Evolutionary conservation across 1,140 invertebrate genomes (phyloP), one percentile per base, ranked within the genome.

Genomic region (Thaumetopoea pityocampa): DNA sequence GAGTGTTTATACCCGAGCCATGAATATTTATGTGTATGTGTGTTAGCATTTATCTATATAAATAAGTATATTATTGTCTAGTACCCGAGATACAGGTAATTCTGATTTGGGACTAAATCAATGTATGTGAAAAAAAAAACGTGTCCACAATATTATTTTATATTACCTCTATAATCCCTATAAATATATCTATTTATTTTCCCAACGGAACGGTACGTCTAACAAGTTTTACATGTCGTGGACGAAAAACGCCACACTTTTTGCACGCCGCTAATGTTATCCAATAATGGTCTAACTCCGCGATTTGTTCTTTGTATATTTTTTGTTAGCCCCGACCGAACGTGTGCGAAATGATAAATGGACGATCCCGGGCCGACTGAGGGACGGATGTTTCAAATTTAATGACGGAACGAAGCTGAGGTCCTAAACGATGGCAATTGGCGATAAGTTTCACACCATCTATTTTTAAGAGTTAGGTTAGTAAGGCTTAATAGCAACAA

Each of bases 261-360:
- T 29, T 1, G 12, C 2, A 8, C 26, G 15, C n/a, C 36, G 10
- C 24, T 20, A 38, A 38, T 38, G 17, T 8, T 20, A 20, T 38
- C 26, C 36, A 38, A 38, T 38, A 29, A 38, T 20, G 26, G 28
- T 29, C 36, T 28, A 12, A 28, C 10, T 14, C 24, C 16, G 16
- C 16, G 36, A 38, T 38, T 38, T 38, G 36, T 38, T 38, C 36
- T 26, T 29, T 7, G 11, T 15, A 28, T 26, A 26, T 38, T 38
- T 38, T 38, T 38, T 38, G 14, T 12, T n/a, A n/a, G n/a, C n/a
- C n/a, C 7, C 9, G 36, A 29, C 24, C 16, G 11, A 15, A 16
- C n/a, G n/a, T n/a, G 35, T 16, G 23, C 10, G 36, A 38, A 38
- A 38, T 38, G 36, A 38, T 38, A 38, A 38, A 38, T 38, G 36